phyloP scores from a whole-genome alignment of 2,888 invertebrate genomes.

The Formica aserva region DNA sequence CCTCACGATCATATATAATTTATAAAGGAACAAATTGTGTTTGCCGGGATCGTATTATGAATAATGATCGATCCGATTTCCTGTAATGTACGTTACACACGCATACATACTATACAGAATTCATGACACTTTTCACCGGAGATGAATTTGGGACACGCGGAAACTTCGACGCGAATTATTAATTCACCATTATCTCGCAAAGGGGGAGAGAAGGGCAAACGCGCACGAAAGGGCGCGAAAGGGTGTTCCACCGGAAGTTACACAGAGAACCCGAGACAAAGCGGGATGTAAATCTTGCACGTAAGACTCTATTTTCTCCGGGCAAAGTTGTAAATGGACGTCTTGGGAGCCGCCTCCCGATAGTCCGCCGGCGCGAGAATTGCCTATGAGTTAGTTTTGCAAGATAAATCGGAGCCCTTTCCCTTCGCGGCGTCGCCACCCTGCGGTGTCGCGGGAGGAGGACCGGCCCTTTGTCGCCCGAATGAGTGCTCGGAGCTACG shows the following conservation, averaged over 20 bases:
- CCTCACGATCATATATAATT: background rate
- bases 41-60: constrained; percentile 56
- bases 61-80: constrained; percentile 67
- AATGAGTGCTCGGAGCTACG: constrained; percentile 39
- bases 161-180: constrained; percentile 72
- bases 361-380: constrained; percentile 65
- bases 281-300: constrained; percentile 75
- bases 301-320: constrained; percentile 72
- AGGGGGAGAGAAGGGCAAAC: constrained; percentile 31
- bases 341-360: constrained; percentile 66
- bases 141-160: constrained; percentile 57
- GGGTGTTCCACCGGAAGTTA: constrained; percentile 60
- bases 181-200: constrained; percentile 71
- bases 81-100: background rate
- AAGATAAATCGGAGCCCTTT: constrained; percentile 43
- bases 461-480: constrained; percentile 36
- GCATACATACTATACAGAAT: background rate
- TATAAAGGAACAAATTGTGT: constrained; percentile 23
- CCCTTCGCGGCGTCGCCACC: background rate
- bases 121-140: constrained; percentile 41
- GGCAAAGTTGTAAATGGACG: constrained; percentile 74
- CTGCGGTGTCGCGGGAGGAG: constrained; percentile 4
- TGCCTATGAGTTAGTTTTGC: constrained; percentile 58
- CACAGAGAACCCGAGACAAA: constrained; percentile 66
- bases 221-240: constrained; percentile 49